Base-by-base conservation (phyloP, 2,113 vertebrate genomes). In the Tetraodon nigroviridis region DNA sequence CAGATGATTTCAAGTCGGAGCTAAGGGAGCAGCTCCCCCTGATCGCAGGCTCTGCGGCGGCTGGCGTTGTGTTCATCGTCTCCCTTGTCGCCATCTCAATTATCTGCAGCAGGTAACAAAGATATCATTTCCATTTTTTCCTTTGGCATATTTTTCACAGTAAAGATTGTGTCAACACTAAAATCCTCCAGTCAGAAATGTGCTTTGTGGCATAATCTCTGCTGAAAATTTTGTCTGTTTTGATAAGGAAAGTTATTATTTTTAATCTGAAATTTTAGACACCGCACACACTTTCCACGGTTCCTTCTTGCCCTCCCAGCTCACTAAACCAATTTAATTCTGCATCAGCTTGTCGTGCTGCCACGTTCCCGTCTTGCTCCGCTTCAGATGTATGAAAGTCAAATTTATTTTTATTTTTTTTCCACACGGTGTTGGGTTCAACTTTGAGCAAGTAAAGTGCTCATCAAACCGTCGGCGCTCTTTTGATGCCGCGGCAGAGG, bases 1-100 rank as follows among this genome's bases (percentile, higher is more conserved):
- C 87, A 99, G 97, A 98, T 24, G 96, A 99, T 86, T 99, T 95
- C 91, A 98, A 98, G 87, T 99, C 96, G 0, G 97, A 99, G 86
- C 88, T 99, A 85, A 92, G 96, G 57, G 96, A 98, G 61, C 96
- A 98, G 88, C 89, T 99, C 79, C 97, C 97, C 5, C 79, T 99
- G 88, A 98, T 99, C 0, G 96, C 96, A 0, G 97, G 97, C 8
- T 98, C 97, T 0, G 97, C 94, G 0, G 97, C 97, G 0, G 96
- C 97, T 0, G 97, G 95, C 0, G 93, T 99, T 18, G 97, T 99
- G 76, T 99, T 98, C 64, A 93, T 99, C 0, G 96, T 99, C 56
- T 98, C 96, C 0, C 85, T 99, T 67, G 94, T 98, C 75, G 97
- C 95, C 51, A 96, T 99, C 83, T 97, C 95, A 57, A 95, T 99